A percentile compares a stretch with the other conserved stretches of the same genome.
Conservation (phyloP, 2,113 vertebrate genomes). For the Colistium nudipinnis region DNA sequence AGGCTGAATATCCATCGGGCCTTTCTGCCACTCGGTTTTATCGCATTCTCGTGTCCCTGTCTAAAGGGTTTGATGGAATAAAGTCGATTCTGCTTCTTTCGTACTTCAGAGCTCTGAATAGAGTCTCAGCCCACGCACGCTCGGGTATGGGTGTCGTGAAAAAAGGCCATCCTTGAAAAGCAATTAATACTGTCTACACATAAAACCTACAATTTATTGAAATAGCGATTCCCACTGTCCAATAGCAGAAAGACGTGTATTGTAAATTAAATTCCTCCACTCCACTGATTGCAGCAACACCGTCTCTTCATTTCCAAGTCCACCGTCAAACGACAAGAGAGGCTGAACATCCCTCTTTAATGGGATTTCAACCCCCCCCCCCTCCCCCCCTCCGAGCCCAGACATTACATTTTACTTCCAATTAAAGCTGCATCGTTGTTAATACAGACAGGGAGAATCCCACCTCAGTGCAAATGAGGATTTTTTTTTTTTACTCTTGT, state of each 20-base stretch:
- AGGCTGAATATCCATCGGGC: constrained; percentile 28
- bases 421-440: constrained; percentile 55
- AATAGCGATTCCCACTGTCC: constrained; percentile 11
- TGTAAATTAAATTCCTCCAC: constrained; percentile 53
- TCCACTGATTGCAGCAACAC: constrained; percentile 44
- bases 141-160: not conserved
- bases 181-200: not conserved
- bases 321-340: constrained; percentile 48
- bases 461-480: constrained; percentile 33
- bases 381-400: constrained; percentile 49
- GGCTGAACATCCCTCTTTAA: constrained; percentile 42
- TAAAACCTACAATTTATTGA: not conserved
- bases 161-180: not conserved
- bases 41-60: constrained; percentile 38
- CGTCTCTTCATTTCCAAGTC: constrained; percentile 59
- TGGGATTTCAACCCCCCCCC: constrained; percentile 53
- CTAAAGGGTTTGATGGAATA: constrained; percentile 3
- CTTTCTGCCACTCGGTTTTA: constrained; percentile 31
- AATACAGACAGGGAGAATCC: constrained; percentile 46
- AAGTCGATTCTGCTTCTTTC: constrained; percentile 5
- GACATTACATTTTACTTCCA: constrained; percentile 62
- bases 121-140: not conserved
- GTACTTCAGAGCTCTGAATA: not conserved
- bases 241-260: not conserved
- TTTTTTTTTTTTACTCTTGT: constrained; percentile 63